Evolutionary conservation across 2,113 vertebrate species (phyloP), one percentile per base, ranked within the genome.

Genomic region (Sula dactylatra): DNA sequence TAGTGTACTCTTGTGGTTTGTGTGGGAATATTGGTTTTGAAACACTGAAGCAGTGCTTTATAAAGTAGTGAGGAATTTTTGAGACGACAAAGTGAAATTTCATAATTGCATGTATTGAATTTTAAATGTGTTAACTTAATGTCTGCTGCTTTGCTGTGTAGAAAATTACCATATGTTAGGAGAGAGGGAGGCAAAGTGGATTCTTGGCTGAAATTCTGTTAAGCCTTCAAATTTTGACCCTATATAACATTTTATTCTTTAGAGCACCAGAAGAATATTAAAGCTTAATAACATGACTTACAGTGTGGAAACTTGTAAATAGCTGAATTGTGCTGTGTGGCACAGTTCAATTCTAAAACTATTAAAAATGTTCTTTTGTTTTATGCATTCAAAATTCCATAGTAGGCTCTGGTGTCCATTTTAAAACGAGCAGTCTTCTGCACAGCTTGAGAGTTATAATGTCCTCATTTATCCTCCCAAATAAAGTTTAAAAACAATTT

Each of bases 401-500:
- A 77, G 71, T 58, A 66, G 73, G 61, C 70, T 92, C 65, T 87
- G 70, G 66, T 93, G 93, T 87, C 78, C 86, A 58, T 95, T 94
- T 95, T 80, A 73, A 88, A 95, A 44, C 32, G 19, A 66, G 22
- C 78, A 70, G 59, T 42, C 36, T 91, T 67, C 70, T 70, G 45
- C 56, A 56, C 45, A 94, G 73, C 55, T 67, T 67, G 69, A 88
- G 76, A 86, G 42, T 85, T 94, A 54, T 82, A 92, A 76, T 74
- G 61, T 91, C 76, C 74, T 93, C 42, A 38, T 77, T 95, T 93
- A 82, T 93, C 55, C 87, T 91, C n/a, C 66, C 69, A 90, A 95
- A 91, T 93, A 91, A 94, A 96, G 67, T 81, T 67, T 89, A 27
- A 92, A 94, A 92, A 71, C 79, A 82, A 71, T 78, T 81, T 92